phyloP scores from a whole-genome alignment of 2,797 vertebrate species.

The Spondyliosoma cantharus region DNA sequence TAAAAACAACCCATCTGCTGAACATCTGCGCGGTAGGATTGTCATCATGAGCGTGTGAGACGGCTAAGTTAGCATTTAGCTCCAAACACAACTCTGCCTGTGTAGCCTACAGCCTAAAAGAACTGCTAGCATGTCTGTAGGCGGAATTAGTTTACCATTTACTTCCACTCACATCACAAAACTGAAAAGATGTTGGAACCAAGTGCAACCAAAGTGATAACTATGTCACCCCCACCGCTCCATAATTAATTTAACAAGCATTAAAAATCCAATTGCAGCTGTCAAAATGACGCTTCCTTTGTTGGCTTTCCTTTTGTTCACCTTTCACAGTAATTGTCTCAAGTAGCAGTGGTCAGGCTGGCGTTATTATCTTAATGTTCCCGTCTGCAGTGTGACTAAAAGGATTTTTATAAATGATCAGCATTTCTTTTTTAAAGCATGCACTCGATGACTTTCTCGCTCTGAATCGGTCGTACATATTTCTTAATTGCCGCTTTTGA shows the following conservation, averaged over 20 bases:
- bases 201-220: neutral
- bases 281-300: constrained; percentile 21
- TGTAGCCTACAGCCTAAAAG: too few relatives aligned
- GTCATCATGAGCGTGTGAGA: neutral
- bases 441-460: constrained; percentile 6
- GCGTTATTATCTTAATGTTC: constrained; percentile 33
- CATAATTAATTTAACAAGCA: constrained; percentile 22
- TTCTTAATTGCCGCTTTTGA: neutral
- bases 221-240: too few relatives aligned
- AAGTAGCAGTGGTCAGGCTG: neutral
- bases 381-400: neutral
- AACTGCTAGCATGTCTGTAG: too few relatives aligned
- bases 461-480: neutral
- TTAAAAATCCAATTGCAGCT: constrained; percentile 19
- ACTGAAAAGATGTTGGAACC: neutral
- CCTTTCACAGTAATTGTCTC: constrained; percentile 20
- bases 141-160: too few relatives aligned
- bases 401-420: neutral
- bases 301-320: neutral
- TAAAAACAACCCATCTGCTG: too few relatives aligned
- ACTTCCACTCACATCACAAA: neutral
- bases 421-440: neutral
- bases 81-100: too few relatives aligned
- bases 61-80: too few relatives aligned
- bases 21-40: neutral